A percentile compares a stretch with the other conserved stretches of the same genome.
Conservation (phyloP, 2,888 invertebrate genomes). For the Megalurothrips usitatus region DNA sequence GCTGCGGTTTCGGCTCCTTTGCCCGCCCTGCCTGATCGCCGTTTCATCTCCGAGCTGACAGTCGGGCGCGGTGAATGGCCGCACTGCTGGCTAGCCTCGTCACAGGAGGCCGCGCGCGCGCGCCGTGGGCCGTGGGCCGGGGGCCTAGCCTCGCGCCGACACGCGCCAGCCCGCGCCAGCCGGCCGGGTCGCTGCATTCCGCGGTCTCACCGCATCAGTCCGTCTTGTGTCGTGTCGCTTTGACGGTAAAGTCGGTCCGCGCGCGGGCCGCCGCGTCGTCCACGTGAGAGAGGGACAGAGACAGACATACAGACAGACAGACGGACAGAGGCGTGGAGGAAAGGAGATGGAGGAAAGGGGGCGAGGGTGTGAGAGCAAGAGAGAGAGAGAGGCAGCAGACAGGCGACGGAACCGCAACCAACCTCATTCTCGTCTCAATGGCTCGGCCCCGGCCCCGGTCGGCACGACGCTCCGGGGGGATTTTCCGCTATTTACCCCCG, state of each 20-base stretch:
- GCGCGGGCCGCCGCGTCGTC: not conserved
- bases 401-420: no score
- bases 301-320: no score
- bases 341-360: not conserved
- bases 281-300: no score
- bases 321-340: no score
- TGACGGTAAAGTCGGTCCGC: not conserved
- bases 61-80: not conserved
- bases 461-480: not conserved
- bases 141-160: not conserved
- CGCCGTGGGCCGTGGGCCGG: not conserved
- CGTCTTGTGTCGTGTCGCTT: not conserved
- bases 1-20: constrained; percentile 3
- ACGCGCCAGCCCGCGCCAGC: not conserved
- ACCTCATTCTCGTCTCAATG: no score
- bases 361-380: no score
- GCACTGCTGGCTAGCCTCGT: not conserved
- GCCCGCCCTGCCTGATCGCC: not conserved
- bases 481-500: constrained; percentile 23
- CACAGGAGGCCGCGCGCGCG: not conserved
- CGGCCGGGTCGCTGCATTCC: not conserved
- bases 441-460: not conserved
- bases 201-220: constrained; percentile 2
- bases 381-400: not conserved
- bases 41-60: not conserved